phyloP scores from a whole-genome alignment of 2,797 vertebrate genomes.

The Rachycentron canadum region DNA sequence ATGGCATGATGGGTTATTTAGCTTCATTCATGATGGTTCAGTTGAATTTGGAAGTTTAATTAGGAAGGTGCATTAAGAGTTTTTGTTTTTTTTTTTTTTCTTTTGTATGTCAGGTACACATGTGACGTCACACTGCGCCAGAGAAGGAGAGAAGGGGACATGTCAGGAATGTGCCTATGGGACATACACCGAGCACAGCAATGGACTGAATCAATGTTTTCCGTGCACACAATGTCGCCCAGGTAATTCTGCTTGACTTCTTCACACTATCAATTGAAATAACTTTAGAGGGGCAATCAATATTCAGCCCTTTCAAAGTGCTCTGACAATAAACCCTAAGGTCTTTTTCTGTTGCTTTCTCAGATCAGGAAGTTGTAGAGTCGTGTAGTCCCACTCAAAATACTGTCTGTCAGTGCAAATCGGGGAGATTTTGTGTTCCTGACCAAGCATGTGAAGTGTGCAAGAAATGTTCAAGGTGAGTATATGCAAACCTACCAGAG shows the following conservation, averaged over 20 bases:
- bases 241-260: conserved; percentile 69
- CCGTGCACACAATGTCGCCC: conserved; percentile 73
- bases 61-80: neutral
- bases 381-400: conserved; percentile 69
- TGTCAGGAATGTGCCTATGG: conserved; percentile 75
- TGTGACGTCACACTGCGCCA: conserved; percentile 63
- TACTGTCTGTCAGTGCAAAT: conserved; percentile 76
- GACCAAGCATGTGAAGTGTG: conserved; percentile 85
- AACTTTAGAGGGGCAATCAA: conserved; percentile 18
- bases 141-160: neutral
- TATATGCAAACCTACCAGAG: neutral
- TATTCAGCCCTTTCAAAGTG: conserved; percentile 27
- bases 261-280: conserved; percentile 23
- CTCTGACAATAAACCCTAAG: conserved; percentile 23
- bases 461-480: conserved; percentile 82
- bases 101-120: conserved; percentile 67
- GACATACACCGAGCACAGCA: conserved; percentile 69
- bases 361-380: conserved; percentile 75
- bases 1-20: neutral
- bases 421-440: conserved; percentile 75
- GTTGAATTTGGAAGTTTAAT: neutral
- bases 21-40: neutral
- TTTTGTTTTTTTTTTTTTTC: neutral
- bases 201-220: conserved; percentile 67
- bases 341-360: conserved; percentile 26